Base-by-base conservation (phyloP, 2,888 invertebrate species). In the Melanargia galathea region DNA sequence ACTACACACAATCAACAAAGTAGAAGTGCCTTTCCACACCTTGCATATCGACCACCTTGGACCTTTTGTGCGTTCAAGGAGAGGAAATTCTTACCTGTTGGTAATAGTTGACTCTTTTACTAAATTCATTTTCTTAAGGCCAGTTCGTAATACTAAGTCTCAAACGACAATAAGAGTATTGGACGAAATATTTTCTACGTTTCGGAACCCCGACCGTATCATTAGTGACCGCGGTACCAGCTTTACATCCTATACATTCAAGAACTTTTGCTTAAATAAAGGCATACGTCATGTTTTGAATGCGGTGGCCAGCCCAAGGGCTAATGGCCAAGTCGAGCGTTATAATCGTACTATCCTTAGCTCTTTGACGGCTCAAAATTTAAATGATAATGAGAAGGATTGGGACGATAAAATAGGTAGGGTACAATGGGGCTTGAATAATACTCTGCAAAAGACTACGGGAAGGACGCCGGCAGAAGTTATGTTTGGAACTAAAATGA, bases 61-160 rank as follows among this genome's bases (percentile, higher is more conserved):
- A 13, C 68, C 71, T 20, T 71, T 71, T 24, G 55, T 55, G 64
- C 96, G 85, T 69, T 86, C 85, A 3, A 69, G 61, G 10, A 35
- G 40, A 18, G 65, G 68, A 0, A 54, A 67, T 52, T 51, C 56
- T 1, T 49, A 69, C 54, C 1, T 68, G 1, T 49, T 71, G 3
- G 62, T 59, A 0, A 40, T 67, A 1, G 49, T 68, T 6, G 68
- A 71, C 38, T 65, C 56, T 2, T 68, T 63, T 40, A 64, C 68
- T 0, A 66, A 67, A 40, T 68, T 64, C 46, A 33, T 51, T 1
- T 48, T 62, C n/a, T 22, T 63, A 10, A 63, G 49, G 2, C 57
- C 70, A 1, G 60, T 67, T 7, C 46, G 61, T 11, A 70, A 64
- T 26, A 68, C 68, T 0, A 68, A 67, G 7, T 35, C 66, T 16